A percentile compares a stretch with the other conserved stretches of the same genome.
Conservation (phyloP, 2,113 vertebrate genomes). For the Hystrix brachyura region DNA sequence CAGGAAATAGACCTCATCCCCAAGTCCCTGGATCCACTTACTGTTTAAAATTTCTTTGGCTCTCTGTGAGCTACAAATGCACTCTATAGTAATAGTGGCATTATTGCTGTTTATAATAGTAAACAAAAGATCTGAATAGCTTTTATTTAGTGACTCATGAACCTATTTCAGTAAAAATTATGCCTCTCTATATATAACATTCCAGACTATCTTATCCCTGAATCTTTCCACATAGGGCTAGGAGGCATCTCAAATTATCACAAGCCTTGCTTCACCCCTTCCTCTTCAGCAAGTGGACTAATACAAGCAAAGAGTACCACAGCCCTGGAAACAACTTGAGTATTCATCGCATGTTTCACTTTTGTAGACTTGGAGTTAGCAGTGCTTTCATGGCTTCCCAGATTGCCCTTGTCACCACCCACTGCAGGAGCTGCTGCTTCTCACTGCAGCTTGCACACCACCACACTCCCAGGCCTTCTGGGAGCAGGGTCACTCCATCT, state of each 20-base stretch:
- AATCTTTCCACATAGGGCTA: slow-evolving; percentile 38
- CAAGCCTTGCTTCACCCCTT: background rate
- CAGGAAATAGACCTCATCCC: background rate
- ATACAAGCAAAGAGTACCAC: background rate
- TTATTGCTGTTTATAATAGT: background rate
- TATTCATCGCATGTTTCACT: background rate
- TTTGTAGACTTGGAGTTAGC: background rate
- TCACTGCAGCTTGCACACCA: background rate
- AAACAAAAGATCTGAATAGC: background rate
- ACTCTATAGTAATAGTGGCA: background rate
- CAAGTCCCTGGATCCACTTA: background rate
- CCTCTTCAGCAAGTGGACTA: background rate
- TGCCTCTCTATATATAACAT: background rate
- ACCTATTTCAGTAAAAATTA: background rate
- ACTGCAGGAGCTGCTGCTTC: background rate
- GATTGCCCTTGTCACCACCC: background rate
- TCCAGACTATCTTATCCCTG: background rate
- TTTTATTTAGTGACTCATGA: slow-evolving; percentile 32
- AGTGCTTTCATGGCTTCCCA: background rate
- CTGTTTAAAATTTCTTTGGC: background rate
- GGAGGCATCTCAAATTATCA: background rate
- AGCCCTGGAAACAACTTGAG: background rate
- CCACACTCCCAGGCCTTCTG: background rate
- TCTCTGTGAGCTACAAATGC: background rate
- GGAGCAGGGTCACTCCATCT: background rate